Base-by-base conservation (phyloP, 2,888 invertebrate species). In the Spilarctia lutea region DNA sequence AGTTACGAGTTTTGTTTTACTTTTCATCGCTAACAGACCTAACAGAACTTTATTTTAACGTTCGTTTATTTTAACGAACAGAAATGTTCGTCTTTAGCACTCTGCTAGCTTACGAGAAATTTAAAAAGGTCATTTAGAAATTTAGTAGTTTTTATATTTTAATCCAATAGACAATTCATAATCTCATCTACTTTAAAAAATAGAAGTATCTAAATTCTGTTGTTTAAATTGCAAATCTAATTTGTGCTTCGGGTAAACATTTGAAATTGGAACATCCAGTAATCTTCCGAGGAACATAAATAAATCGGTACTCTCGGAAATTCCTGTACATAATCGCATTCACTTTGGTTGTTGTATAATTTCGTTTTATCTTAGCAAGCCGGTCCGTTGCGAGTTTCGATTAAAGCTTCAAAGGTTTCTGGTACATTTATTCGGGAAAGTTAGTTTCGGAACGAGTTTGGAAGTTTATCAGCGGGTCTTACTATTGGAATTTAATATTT, bases 341-440 rank as follows among this genome's bases (percentile, higher is more conserved):
- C 83, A 81, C 79, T 78, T 81, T 77, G 71, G 78, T 86, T 89
- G 88, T 89, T 90, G 83, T 88, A 85, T 90, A 91, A 88, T 91
- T 89, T 83, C 83, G 84, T 85, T 89, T 91, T 92, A 91, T 91
- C 91, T 90, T 83, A 63, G 76, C 73, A 80, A 85, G 85, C 82
- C 80, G 83, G 85, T 84, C 83, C 78, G 76, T 85, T 83, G 86
- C 85, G 87, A 87, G 89, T 91, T 91, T 91, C 92, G 91, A 92
- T 93, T 91, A 92, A 91, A 88, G 86, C 89, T 92, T 89, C 89
- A 89, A 93, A 93, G 90, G 90, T 92, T 93, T 93, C 92, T 90
- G 91, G 87, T 93, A 92, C 92, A 93, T 93, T 94, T 93, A 93
- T 92, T 92, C 90, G 83, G 79, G 81, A 81, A 92, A 92, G 89